Conservation (phyloP, 1,140 invertebrate genomes). For the Cecropterus lyciades region DNA sequence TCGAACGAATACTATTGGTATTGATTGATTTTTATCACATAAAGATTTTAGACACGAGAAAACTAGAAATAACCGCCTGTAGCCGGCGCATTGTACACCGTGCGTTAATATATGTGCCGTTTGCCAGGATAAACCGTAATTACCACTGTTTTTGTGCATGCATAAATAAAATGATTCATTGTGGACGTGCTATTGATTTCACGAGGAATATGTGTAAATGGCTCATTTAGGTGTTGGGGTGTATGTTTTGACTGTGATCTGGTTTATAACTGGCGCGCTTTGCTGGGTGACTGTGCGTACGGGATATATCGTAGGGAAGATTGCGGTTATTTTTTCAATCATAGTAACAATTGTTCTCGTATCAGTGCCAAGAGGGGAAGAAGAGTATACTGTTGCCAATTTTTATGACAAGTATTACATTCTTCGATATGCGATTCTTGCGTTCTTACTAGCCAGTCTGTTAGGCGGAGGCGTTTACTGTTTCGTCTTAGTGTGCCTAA, state of each 20-base stretch:
- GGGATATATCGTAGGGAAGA: conserved; percentile 71
- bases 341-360: conserved; percentile 66
- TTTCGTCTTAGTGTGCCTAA: conserved; percentile 65
- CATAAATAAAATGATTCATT: conserved; percentile 21
- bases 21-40: conserved; percentile 11
- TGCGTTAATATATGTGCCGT: conserved; percentile 9
- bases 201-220: conserved; percentile 47
- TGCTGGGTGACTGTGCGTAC: conserved; percentile 73
- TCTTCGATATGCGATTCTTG: conserved; percentile 60
- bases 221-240: conserved; percentile 69
- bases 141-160: conserved; percentile 27
- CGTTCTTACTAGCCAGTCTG: conserved; percentile 59
- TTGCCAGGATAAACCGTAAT: conserved; percentile 21
- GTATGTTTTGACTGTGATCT: conserved; percentile 70
- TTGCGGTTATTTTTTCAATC: conserved; percentile 57
- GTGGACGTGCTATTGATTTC: conserved; percentile 17
- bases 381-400: conserved; percentile 50
- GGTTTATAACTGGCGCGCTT: conserved; percentile 67
- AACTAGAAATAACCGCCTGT: conserved; percentile 22
- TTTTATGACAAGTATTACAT: conserved; percentile 74
- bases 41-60: conserved; percentile 4
- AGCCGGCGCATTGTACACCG: conserved; percentile 1
- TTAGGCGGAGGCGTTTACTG: conserved; percentile 56
- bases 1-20: conserved; percentile 5
- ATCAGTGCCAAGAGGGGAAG: conserved; percentile 61